These are phyloP conservation scores for Palythoa grandis DNA, from an alignment of 92 coral and sea anemone species.

Conservation along the genomic window DNA sequence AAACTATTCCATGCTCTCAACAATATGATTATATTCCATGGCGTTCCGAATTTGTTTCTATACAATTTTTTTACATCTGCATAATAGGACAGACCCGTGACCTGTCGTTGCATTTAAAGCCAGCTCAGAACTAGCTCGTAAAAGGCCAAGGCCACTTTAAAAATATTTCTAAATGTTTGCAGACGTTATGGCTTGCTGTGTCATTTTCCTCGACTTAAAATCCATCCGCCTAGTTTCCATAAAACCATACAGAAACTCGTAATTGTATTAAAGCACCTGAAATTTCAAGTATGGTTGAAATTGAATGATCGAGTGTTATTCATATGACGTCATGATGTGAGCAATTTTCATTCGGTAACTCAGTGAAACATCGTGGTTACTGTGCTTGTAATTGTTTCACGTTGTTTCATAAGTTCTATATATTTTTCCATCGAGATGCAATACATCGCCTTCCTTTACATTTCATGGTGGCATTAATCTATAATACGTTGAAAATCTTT, in stretches of 20 bases:
- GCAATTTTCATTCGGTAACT: not conserved
- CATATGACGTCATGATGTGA: slow-evolving; percentile 33
- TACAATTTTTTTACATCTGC: not conserved
- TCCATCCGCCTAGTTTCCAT: no score
- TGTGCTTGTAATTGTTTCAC: slow-evolving; percentile 4
- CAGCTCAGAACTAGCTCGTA: slow-evolving; percentile 3
- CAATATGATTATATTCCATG: not conserved
- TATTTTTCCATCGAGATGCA: slow-evolving; percentile 5
- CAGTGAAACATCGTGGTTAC: slow-evolving; percentile 12
- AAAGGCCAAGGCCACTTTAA: slow-evolving; percentile 30
- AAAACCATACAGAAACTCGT: not conserved
- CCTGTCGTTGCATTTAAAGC: slow-evolving; percentile 38
- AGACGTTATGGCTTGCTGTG: not conserved
- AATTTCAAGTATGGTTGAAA: slow-evolving; percentile 7
- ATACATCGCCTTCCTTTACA: slow-evolving; percentile 15
- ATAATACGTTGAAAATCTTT: not conserved
- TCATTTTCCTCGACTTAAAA: not conserved
- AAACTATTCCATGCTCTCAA: not conserved
- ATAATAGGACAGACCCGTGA: slow-evolving; percentile 2
- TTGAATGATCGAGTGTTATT: not conserved
- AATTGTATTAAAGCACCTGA: slow-evolving; percentile 9
- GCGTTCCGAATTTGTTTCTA: not conserved
- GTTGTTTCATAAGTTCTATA: not conserved
- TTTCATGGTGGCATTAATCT: slow-evolving; percentile 5
- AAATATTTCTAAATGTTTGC: not conserved